phyloP scores from a whole-genome alignment of 1,140 invertebrate genomes.

The Periplaneta americana region DNA sequence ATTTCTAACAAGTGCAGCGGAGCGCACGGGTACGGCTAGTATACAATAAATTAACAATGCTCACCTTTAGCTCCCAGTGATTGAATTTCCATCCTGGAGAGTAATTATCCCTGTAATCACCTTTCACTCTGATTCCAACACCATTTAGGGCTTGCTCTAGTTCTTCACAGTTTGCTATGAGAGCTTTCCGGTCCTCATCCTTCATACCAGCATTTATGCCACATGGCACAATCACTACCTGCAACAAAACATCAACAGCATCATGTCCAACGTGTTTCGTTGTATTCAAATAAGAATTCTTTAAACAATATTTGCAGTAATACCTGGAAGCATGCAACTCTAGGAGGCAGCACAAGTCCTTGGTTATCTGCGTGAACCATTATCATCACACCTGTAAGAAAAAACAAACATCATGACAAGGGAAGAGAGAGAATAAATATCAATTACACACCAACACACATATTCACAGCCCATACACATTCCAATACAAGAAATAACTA shows the following conservation, averaged over 20 bases:
- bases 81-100: slow-evolving; percentile 99
- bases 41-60: no score
- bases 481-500: no score
- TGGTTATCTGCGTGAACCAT: slow-evolving; percentile 97
- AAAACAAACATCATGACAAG: neutral
- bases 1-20: no score
- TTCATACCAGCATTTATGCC: slow-evolving; percentile 83
- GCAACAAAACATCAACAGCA: slow-evolving; percentile 25
- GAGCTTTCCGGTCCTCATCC: slow-evolving; percentile 58
- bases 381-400: slow-evolving; percentile 77
- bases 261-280: neutral
- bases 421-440: no score
- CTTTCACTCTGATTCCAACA: slow-evolving; percentile 59
- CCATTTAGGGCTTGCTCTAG: slow-evolving; percentile 54
- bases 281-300: neutral
- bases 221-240: slow-evolving; percentile 92
- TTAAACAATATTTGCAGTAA: neutral
- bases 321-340: slow-evolving; percentile 74
- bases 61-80: slow-evolving; percentile 96
- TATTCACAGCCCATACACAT: no score
- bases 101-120: slow-evolving; percentile 91
- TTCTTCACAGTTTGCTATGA: slow-evolving; percentile 67
- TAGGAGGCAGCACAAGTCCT: slow-evolving; percentile 92
- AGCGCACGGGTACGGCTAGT: no score
- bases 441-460: no score